phyloP scores from a whole-genome alignment of 1,140 invertebrate genomes.

The Calycopis cecrops region DNA sequence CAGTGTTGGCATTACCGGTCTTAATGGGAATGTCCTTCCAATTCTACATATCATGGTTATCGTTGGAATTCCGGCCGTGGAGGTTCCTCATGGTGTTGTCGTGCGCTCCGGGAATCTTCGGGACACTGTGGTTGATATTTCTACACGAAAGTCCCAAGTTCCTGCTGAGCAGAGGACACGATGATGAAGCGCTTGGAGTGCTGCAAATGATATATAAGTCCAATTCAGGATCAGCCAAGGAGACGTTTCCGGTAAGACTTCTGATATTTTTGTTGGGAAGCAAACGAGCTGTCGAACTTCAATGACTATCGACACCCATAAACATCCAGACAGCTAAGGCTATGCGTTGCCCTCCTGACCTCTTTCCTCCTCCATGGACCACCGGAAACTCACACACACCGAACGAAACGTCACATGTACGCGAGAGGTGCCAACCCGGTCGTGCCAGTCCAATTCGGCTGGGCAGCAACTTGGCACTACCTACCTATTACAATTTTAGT shows the following conservation, averaged over 20 bases:
- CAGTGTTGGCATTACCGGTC: slow-evolving; percentile 48
- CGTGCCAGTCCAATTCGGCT: too few species aligned
- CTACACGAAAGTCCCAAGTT: slow-evolving; percentile 78
- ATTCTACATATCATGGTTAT: slow-evolving; percentile 36
- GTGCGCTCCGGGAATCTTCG: slow-evolving; percentile 76
- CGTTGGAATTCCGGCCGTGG: slow-evolving; percentile 78
- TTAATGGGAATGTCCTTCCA: slow-evolving; percentile 35
- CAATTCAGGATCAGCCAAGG: slow-evolving; percentile 33
- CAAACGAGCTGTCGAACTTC: too few species aligned
- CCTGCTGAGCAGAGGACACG: slow-evolving; percentile 60
- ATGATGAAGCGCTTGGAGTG: slow-evolving; percentile 47
- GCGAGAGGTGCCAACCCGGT: too few species aligned
- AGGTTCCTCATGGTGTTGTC: slow-evolving; percentile 78
- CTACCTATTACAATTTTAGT: too few species aligned
- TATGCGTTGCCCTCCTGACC: too few species aligned
- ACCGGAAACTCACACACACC: too few species aligned
- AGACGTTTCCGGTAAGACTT: slow-evolving; percentile 16
- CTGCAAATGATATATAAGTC: slow-evolving; percentile 38
- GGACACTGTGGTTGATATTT: slow-evolving; percentile 71
- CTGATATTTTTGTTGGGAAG: too few species aligned
- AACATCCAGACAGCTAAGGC: too few species aligned
- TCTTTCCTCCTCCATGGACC: too few species aligned
- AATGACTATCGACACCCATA: too few species aligned
- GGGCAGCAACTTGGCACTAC: too few species aligned
- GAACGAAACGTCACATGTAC: too few species aligned